Evolutionary conservation across 2,113 vertebrate genomes (phyloP).

Genomic region (Trichomycterus rosablanca): DNA sequence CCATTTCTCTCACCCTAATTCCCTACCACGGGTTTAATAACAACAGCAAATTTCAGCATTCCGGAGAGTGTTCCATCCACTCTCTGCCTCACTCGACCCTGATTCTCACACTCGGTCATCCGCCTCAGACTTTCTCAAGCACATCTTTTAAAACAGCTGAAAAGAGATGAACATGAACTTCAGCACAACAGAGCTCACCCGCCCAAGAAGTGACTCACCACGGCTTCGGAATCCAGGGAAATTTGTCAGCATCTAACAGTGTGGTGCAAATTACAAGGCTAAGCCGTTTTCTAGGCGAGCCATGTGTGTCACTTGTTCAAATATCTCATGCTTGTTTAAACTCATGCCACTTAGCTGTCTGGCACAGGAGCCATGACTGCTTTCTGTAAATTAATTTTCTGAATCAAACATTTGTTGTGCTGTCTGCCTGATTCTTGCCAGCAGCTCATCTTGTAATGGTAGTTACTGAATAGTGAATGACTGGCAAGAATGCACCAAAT

Average conservation of each 20-base stretch:
- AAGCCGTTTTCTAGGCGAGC: no score
- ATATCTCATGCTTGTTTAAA: conserved; percentile 34
- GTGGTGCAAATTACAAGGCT: conserved; percentile 48
- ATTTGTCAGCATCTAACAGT: conserved; percentile 49
- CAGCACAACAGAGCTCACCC: not conserved
- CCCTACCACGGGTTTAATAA: no score
- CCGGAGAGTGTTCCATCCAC: no score
- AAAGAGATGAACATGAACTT: not conserved
- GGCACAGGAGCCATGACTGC: conserved; percentile 31
- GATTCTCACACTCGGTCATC: no score
- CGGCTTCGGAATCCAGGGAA: conserved; percentile 28
- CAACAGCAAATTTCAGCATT: no score
- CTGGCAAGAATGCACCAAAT: not conserved
- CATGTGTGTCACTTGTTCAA: conserved; percentile 23
- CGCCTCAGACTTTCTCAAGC: not conserved
- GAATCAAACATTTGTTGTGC: conserved; percentile 39
- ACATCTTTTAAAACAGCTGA: not conserved
- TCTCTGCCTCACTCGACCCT: no score
- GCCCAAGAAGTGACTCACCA: conserved; percentile 32
- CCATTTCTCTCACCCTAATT: no score
- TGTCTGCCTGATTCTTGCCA: conserved; percentile 35
- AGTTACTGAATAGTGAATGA: not conserved
- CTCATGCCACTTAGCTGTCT: conserved; percentile 38
- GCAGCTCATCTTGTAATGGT: conserved; percentile 24
- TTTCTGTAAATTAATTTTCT: conserved; percentile 40